These are phyloP conservation scores for Saimiri boliviensis DNA, from an alignment of 2,113 vertebrate genomes.

Conservation along the genomic window DNA sequence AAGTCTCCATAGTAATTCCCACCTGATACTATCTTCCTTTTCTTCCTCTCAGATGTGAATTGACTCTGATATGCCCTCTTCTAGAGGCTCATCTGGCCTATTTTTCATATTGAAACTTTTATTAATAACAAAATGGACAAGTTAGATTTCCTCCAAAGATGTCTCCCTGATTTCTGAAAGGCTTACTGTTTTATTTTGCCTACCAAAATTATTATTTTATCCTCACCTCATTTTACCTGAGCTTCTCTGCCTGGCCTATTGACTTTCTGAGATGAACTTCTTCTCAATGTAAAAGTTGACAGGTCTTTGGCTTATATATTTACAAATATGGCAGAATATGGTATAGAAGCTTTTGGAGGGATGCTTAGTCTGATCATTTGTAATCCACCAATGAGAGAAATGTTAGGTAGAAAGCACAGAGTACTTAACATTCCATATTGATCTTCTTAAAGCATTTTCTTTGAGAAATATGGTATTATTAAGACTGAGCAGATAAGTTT, in stretches of 20 bases:
- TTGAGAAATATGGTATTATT: neutral
- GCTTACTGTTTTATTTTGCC: neutral
- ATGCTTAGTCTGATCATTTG: neutral
- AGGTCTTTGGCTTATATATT: neutral
- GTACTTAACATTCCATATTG: neutral
- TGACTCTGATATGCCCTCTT: neutral
- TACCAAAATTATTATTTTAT: neutral
- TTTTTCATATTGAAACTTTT: neutral
- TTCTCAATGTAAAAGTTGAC: neutral
- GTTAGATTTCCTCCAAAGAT: neutral
- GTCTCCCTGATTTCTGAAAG: neutral
- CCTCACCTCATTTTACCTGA: neutral
- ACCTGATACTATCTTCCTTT: neutral
- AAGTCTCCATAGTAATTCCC: neutral
- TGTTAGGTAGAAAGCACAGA: neutral
- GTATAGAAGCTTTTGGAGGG: neutral
- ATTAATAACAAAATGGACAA: neutral
- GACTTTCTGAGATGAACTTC: neutral
- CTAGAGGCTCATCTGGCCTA: neutral
- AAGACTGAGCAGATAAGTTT: neutral
- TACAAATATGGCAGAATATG: neutral
- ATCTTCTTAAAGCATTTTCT: neutral
- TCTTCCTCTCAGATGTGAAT: neutral
- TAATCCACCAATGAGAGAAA: neutral
- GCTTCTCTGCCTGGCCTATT: neutral